A percentile compares a stretch with the other conserved stretches of the same genome.
Evolutionary conservation across 2,888 invertebrate genomes (phyloP).

Genomic region (Neoascia interrupta): DNA sequence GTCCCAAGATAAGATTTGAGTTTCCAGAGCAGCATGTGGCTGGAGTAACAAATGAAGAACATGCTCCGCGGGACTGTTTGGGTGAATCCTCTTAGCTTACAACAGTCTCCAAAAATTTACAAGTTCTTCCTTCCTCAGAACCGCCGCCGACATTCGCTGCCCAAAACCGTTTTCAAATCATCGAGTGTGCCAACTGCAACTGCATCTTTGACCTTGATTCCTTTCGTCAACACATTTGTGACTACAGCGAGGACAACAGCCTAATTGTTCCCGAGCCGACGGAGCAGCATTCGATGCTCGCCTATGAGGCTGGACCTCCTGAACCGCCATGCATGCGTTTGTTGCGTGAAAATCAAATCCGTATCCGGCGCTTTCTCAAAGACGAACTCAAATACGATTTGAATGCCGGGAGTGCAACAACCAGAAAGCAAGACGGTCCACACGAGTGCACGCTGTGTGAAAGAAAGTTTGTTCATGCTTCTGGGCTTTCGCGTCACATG

Average conservation of each 20-base stretch:
- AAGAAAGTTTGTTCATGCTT: constrained; percentile 79
- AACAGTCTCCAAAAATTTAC: not conserved
- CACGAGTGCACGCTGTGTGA: constrained; percentile 78
- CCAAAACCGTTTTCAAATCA: constrained; percentile 57
- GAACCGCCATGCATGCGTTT: constrained; percentile 74
- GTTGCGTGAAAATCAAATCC: constrained; percentile 77
- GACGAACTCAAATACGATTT: constrained; percentile 77
- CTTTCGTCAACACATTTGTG: constrained; percentile 75
- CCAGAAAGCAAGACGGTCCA: constrained; percentile 74
- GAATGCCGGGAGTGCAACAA: constrained; percentile 62
- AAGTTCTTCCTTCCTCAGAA: constrained; percentile 2
- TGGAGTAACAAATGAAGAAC: too few relatives aligned
- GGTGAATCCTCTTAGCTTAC: too few relatives aligned
- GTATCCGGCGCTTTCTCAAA: constrained; percentile 77
- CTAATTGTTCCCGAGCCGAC: constrained; percentile 69
- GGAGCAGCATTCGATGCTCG: constrained; percentile 65
- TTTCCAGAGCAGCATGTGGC: not conserved
- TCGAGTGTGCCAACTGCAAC: constrained; percentile 76
- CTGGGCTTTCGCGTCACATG: constrained; percentile 78
- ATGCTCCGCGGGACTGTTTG: too few relatives aligned
- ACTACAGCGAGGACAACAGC: constrained; percentile 72
- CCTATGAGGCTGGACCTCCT: constrained; percentile 47
- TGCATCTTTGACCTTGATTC: constrained; percentile 72
- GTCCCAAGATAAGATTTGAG: not conserved
- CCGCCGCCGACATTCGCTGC: not conserved